Evolutionary conservation across 2,797 vertebrate genomes (phyloP).

Genomic region (Spheniscus humboldti): DNA sequence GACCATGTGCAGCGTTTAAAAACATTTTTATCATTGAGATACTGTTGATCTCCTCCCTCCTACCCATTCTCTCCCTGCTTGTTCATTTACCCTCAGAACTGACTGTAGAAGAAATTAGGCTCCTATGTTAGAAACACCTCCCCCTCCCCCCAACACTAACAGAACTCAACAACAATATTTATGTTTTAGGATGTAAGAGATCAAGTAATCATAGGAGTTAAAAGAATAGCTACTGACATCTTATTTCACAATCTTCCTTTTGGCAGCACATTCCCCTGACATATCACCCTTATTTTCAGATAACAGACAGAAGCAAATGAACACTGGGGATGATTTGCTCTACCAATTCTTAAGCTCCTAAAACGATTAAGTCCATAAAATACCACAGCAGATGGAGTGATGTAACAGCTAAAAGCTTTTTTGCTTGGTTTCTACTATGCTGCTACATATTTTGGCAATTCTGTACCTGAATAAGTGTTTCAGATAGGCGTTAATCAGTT

Average conservation of each 20-base stretch:
- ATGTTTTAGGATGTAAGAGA: neutral
- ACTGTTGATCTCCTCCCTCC: neutral
- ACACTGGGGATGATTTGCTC: neutral
- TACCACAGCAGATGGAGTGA: neutral
- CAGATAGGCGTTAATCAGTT: neutral
- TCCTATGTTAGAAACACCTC: neutral
- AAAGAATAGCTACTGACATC: neutral
- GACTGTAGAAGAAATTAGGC: neutral
- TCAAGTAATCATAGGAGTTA: neutral
- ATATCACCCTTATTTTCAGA: neutral
- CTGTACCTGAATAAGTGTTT: neutral
- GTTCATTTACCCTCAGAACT: neutral
- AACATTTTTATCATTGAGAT: neutral
- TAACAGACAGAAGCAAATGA: neutral
- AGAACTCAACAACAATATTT: neutral
- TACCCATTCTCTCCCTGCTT: neutral
- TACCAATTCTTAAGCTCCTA: neutral
- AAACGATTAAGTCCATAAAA: constrained; percentile 12
- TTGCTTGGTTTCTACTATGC: neutral
- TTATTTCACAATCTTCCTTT: neutral
- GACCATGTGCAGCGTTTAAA: neutral
- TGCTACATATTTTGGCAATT: neutral
- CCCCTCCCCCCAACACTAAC: neutral
- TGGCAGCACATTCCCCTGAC: neutral
- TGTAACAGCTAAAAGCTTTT: neutral